Conservation (phyloP, 1,140 invertebrate species). For the Drosophila biarmipes region DNA sequence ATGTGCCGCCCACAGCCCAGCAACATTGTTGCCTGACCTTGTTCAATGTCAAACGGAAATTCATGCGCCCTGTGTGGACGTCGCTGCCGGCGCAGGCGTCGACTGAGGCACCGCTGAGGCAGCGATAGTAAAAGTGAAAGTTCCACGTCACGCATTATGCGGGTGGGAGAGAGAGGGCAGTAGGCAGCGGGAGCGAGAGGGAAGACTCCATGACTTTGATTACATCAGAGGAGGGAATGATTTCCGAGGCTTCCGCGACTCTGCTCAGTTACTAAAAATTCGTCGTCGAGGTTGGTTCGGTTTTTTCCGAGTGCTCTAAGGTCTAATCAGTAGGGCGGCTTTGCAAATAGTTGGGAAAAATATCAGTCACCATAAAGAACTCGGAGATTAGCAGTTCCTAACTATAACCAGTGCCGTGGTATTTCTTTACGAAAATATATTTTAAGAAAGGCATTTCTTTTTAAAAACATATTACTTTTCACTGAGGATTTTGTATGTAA, state of each 20-base stretch:
- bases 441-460: not conserved
- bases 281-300: constrained; percentile 66
- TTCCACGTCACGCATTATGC: constrained; percentile 60
- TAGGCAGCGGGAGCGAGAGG: not conserved
- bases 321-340: not conserved
- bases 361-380: not conserved
- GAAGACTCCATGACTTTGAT: constrained; percentile 48
- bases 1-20: constrained; percentile 20
- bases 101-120: constrained; percentile 13
- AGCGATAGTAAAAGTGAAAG: constrained; percentile 65
- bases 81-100: constrained; percentile 3
- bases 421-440: not conserved
- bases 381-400: not conserved
- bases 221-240: constrained; percentile 59
- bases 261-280: constrained; percentile 60
- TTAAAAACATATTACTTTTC: not conserved
- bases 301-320: constrained; percentile 1
- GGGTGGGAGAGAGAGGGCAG: constrained; percentile 14
- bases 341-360: not conserved
- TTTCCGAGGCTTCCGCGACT: constrained; percentile 24
- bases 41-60: constrained; percentile 70
- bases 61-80: constrained; percentile 54
- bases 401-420: not conserved
- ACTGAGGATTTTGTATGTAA: constrained; percentile 41
- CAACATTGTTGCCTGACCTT: constrained; percentile 76